phyloP scores from a whole-genome alignment of 2,113 vertebrate genomes.

The Ranitomeya variabilis region DNA sequence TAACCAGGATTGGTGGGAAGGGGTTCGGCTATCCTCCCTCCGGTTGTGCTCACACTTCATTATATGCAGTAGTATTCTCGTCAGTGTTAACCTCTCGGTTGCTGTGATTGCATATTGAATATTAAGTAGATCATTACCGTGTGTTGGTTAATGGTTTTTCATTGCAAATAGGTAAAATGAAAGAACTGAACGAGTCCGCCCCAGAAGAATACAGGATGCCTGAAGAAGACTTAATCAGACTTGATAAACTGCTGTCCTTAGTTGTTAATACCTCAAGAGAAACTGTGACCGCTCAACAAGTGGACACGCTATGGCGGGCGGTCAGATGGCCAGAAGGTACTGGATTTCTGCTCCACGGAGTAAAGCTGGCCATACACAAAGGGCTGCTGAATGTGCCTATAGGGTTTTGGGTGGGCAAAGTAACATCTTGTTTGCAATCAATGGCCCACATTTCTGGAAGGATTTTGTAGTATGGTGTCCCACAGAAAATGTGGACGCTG shows the following conservation, averaged over 20 bases:
- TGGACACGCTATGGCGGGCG: conserved; percentile 88
- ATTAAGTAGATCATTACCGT: neutral
- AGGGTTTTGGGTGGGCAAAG: too few relatives aligned
- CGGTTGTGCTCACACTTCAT: too few relatives aligned
- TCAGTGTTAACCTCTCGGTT: neutral
- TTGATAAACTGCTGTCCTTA: conserved; percentile 79
- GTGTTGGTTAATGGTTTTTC: neutral
- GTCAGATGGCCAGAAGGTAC: conserved; percentile 92
- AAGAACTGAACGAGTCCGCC: conserved; percentile 79
- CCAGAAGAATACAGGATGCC: conserved; percentile 75
- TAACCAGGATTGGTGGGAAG: too few relatives aligned
- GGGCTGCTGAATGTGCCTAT: too few relatives aligned
- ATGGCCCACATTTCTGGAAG: too few relatives aligned
- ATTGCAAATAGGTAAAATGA: conserved; percentile 81
- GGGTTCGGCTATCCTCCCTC: too few relatives aligned
- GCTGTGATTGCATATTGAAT: neutral
- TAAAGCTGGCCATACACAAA: too few relatives aligned
- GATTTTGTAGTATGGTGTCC: too few relatives aligned
- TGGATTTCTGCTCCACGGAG: neutral
- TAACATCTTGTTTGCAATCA: too few relatives aligned
- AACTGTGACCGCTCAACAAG: conserved; percentile 80
- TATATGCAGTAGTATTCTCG: neutral
- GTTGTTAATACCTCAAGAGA: conserved; percentile 74
- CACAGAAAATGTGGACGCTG: too few relatives aligned
- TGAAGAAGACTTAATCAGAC: conserved; percentile 73